Base-by-base conservation (phyloP, 2,113 vertebrate genomes). In the Haliaeetus leucogaster region DNA sequence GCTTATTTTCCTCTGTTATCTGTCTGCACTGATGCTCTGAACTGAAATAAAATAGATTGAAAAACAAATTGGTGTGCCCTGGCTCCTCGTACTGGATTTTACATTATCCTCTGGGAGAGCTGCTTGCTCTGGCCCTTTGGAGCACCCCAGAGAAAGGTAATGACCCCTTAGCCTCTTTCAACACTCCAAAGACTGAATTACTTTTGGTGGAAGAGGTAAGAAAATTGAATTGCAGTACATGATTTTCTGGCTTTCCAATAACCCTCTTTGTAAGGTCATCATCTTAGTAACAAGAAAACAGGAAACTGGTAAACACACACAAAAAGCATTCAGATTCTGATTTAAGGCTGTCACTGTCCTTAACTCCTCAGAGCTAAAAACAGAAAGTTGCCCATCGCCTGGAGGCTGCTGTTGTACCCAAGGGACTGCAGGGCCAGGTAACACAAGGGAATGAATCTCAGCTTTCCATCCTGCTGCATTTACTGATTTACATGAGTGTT, bases 41-140 rank as follows among this genome's bases (percentile, higher is more conserved):
- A 95, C 94, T 95, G 96, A 97, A 98, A 89, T 96, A 97, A 97
- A 98, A 97, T 90, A 98, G 97, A 98, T 97, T 97, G 98, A 93
- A 98, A 98, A 98, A 90, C 97, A 97, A 97, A 98, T 98, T 96
- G 96, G 89, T 93, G 53, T 97, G 93, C 63, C 79, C 74, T 94
- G 80, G 72, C 95, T 96, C 82, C 72, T 93, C 3, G 11, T 71
- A 22, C 92, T 65, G 92, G 97, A 80, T 97, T 96, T 97, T 92
- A 90, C 82, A 74, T 97, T 84, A 47, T 86, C 85, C 83, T 86
- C 58, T 66, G 86, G 36, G 80, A 30, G 55, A 65, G n/a, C 78
- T 80, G 91, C 85, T 50, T 94, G 77, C 52, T 59, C 93, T 66
- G 34, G 70, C 89, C 53, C 93, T 90, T 91, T 68, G 74, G 86